Base-by-base conservation (phyloP, 2,113 vertebrate genomes). In the Glareola pratincola region DNA sequence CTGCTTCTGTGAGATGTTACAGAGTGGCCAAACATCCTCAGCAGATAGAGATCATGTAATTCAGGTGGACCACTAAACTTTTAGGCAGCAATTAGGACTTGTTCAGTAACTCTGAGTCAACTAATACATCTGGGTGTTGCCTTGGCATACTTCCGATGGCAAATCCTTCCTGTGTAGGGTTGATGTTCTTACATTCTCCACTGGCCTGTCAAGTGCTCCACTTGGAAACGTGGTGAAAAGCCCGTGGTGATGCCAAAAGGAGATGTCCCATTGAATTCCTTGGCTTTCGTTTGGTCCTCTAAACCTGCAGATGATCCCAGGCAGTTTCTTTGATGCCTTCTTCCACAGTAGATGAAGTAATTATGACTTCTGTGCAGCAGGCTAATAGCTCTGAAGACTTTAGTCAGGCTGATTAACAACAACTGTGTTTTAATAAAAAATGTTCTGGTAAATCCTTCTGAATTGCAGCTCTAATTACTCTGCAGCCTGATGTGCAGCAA, bases 381-480 rank as follows among this genome's bases (percentile, higher is more conserved):
- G 64, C 64, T 92, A 96, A 97, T 92, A 90, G 78, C 85, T 96
- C 81, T 92, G 88, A 88, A 94, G 91, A 69, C 84, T 96, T 96
- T 81, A 89, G 94, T 94, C 90, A 92, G 89, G 54, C 79, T 8
- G 68, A 96, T 96, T 97, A 95, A 90, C 67, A 66, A 82, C 80
- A 91, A 75, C 80, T 88, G 82, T 89, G 87, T 96, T 96, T 96
- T 95, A 93, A 96, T 96, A 94, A 93, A 97, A 97, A 97, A 95
- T 79, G 81, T 87, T 94, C 88, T 92, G 67, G 93, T 91, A 96
- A 96, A 92, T 92, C 93, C 90, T 84, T 91, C 88, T 90, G 90
- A 96, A 96, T 92, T 90, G 82, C 81, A 90, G 48, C 37, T 29
- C 78, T 97, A 97, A 97, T 96, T 96, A 93, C 92, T 94, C 89